Percentiles rank a stretch among this genome's conserved stretches.
Conservation (phyloP, 2,797 vertebrate genomes). For the Hemibagrus guttatus region DNA sequence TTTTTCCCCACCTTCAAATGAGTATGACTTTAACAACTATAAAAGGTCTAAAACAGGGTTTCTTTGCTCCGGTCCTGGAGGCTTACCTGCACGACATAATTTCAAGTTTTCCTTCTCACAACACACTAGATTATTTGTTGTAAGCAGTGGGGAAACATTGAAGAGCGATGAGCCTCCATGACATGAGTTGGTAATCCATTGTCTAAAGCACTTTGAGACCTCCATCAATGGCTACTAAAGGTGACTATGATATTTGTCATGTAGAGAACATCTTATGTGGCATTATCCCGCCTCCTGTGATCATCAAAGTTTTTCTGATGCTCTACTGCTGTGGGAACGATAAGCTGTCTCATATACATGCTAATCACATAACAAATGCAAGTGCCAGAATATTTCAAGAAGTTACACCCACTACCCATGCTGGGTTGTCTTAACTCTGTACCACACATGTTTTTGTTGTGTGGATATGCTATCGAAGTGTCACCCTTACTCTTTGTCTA, state of each 20-base stretch:
- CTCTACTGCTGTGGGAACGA: constrained; percentile 53
- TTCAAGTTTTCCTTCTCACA: background rate
- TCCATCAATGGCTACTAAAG: constrained; percentile 26
- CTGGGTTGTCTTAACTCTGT: constrained; percentile 75
- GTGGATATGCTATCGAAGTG: constrained; percentile 32
- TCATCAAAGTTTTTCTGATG: constrained; percentile 28
- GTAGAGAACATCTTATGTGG: constrained; percentile 14
- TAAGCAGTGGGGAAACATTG: background rate
- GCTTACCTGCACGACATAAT: background rate
- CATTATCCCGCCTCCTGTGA: constrained; percentile 30
- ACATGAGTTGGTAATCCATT: background rate
- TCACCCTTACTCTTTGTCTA: constrained; percentile 25
- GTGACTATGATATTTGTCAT: constrained; percentile 17
- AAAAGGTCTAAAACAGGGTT: constrained; percentile 28
- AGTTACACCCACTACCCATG: constrained; percentile 69
- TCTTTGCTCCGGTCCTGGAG: background rate
- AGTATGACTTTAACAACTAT: constrained; percentile 2
- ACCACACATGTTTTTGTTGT: constrained; percentile 59
- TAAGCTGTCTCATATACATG: constrained; percentile 45
- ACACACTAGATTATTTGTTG: background rate
- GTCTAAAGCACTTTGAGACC: constrained; percentile 42
- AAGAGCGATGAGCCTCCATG: background rate
- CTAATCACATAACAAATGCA: constrained; percentile 66
- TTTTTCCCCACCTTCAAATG: background rate
- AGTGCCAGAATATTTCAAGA: constrained; percentile 79